Base-by-base conservation (phyloP, 2,888 invertebrate species). In the Agrochola litura region DNA sequence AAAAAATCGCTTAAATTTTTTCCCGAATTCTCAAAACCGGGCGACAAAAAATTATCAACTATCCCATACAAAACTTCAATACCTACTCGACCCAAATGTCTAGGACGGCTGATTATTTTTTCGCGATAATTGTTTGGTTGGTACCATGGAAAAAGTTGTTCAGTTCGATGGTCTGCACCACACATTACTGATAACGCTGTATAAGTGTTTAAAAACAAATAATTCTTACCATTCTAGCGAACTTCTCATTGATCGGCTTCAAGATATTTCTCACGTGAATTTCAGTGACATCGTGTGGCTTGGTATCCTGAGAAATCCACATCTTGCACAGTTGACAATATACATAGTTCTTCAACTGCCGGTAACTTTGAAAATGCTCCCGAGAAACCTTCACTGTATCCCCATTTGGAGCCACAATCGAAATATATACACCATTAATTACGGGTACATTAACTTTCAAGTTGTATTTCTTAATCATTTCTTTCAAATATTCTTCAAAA, bases 281-380 rank as follows among this genome's bases (percentile, higher is more conserved):
- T 30, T 79, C 79, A 5, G 30, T 56, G 12, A 16, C 9, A 0
- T 76, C 76, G 2, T 79, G 79, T 2, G 22, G 10, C 0, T n/a
- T 65, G 0, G 64, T 73, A 6, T 78, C 22, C 4, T 25, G 6
- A 14, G 49, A 41, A 0, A 75, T 52, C 60, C 67, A 65, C 25
- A 19, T 43, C 0, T 67, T 73, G 16, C 84, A 85, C 1, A 77
- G 0, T 6, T 86, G 76, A 14, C 84, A 85, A 19, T 61, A 83
- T 0, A 56, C 8, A 3, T 6, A 43, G 2, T 30, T 14, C 0
- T 41, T 19, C 10, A 69, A 0, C 0, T 4, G 9, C 6, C 16
- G 61, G 16, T 73, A 77, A 12, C 84, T 63, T 2, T 85, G 86
- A 16, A 75, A 85, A 37, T 71, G 19, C 16, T 83, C 37, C 0